Percentiles rank a stretch among this genome's conserved stretches.
Conservation (phyloP, 2,113 vertebrate species). For the Corythaixoides concolor region DNA sequence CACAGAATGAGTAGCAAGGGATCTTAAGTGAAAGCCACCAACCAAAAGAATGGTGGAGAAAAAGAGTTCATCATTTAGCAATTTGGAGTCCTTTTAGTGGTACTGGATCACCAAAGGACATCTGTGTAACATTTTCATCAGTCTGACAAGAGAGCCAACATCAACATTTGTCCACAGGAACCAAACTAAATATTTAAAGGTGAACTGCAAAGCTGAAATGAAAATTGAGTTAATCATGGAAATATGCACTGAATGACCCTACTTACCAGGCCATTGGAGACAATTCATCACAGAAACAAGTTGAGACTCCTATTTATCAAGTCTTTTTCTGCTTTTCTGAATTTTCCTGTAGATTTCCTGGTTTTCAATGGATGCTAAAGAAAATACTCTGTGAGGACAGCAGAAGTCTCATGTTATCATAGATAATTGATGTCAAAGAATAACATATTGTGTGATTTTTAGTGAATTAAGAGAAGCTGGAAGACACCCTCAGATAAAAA, state of each 20-base stretch:
- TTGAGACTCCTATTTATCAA: slow-evolving; percentile 15
- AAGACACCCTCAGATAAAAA: background rate
- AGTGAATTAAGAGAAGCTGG: background rate
- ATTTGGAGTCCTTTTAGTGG: slow-evolving; percentile 46
- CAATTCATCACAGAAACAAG: slow-evolving; percentile 49
- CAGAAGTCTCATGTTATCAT: background rate
- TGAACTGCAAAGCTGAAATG: slow-evolving; percentile 64
- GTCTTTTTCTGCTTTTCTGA: background rate
- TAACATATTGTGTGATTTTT: background rate
- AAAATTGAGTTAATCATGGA: slow-evolving; percentile 67
- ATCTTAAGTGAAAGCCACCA: slow-evolving; percentile 2
- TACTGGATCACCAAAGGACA: slow-evolving; percentile 65
- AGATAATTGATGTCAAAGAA: background rate
- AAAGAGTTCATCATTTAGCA: slow-evolving; percentile 61
- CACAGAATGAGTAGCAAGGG: background rate
- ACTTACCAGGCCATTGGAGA: slow-evolving; percentile 51
- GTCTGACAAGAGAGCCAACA: slow-evolving; percentile 61
- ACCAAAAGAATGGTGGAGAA: slow-evolving; percentile 34
- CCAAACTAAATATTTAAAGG: slow-evolving; percentile 74
- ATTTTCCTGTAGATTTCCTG: background rate
- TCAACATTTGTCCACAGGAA: slow-evolving; percentile 70
- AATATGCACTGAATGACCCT: slow-evolving; percentile 62
- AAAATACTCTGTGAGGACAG: background rate
- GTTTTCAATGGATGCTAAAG: background rate
- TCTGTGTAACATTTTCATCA: slow-evolving; percentile 72